A percentile compares a stretch with the other conserved stretches of the same genome.
Evolutionary conservation across 2,888 invertebrate genomes (phyloP).

Genomic region (Onthophagus sagittarius): DNA sequence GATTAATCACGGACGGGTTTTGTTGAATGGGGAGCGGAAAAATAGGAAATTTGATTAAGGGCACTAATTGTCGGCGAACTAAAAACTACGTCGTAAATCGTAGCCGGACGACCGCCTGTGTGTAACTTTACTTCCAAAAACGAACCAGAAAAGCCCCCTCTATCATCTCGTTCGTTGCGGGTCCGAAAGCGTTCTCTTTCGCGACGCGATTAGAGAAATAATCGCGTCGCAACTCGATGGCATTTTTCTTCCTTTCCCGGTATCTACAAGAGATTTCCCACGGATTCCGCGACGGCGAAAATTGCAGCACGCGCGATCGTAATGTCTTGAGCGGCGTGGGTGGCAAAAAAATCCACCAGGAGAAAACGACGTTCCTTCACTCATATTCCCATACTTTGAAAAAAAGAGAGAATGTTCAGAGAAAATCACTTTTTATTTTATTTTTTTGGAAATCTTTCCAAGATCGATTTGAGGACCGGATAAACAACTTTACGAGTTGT

Average conservation of each 20-base stretch:
- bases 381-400: neutral
- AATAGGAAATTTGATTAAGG: neutral
- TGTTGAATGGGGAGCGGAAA: neutral
- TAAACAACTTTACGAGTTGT: neutral
- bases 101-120: neutral
- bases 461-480: neutral
- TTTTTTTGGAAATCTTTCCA: too few relatives aligned
- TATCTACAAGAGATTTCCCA: neutral
- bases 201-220: neutral
- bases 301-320: neutral
- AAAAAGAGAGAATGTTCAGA: neutral
- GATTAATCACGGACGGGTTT: neutral
- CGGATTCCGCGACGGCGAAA: neutral
- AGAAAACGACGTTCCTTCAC: neutral
- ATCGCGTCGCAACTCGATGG: neutral
- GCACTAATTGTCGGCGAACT: neutral
- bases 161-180: neutral
- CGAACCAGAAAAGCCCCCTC: neutral
- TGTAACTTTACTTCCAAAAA: neutral
- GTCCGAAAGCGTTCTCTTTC: neutral
- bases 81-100: neutral
- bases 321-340: neutral
- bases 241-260: neutral
- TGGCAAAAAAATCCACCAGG: neutral
- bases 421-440: neutral